Percentiles rank a stretch among this genome's conserved stretches.
These are phyloP conservation scores for Tribolium castaneum DNA, from an alignment of 1,140 invertebrate genomes.

Conservation along the genomic window DNA sequence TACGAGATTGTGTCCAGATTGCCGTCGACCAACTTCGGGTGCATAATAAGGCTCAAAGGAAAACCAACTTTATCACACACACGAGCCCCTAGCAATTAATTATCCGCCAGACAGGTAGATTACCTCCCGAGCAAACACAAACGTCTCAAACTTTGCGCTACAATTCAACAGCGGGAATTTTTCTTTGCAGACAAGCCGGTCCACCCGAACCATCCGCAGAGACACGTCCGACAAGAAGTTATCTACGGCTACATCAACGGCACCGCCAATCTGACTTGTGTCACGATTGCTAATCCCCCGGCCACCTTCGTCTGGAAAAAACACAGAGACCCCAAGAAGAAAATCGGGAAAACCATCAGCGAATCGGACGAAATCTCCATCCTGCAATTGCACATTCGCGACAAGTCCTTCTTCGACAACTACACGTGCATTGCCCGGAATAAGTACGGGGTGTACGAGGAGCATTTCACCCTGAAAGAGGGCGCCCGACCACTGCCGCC, in stretches of 20 bases:
- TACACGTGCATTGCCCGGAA: conserved; percentile 69
- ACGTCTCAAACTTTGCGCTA: background rate
- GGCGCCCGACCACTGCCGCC: conserved; percentile 67
- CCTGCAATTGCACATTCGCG: conserved; percentile 62
- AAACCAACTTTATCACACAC: background rate
- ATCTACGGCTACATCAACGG: conserved; percentile 19
- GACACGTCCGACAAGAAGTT: background rate
- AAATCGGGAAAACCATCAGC: conserved; percentile 50
- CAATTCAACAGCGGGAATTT: background rate
- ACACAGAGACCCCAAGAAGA: conserved; percentile 54
- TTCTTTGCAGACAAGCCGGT: conserved; percentile 6
- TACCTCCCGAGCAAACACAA: background rate
- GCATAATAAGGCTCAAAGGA: conserved; percentile 16
- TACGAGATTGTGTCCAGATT: conserved; percentile 21
- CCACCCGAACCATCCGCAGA: background rate
- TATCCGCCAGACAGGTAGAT: background rate
- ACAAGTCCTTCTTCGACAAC: conserved; percentile 66
- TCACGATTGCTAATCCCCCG: conserved; percentile 68
- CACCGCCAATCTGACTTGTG: conserved; percentile 67
- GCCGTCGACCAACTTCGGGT: background rate
- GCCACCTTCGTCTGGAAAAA: conserved; percentile 69
- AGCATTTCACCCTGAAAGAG: conserved; percentile 64
- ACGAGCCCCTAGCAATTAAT: background rate
- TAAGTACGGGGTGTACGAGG: conserved; percentile 65
- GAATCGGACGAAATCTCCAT: conserved; percentile 45